Conservation (phyloP, 2,797 vertebrate species). For the Stomatorhinus walkeri region DNA sequence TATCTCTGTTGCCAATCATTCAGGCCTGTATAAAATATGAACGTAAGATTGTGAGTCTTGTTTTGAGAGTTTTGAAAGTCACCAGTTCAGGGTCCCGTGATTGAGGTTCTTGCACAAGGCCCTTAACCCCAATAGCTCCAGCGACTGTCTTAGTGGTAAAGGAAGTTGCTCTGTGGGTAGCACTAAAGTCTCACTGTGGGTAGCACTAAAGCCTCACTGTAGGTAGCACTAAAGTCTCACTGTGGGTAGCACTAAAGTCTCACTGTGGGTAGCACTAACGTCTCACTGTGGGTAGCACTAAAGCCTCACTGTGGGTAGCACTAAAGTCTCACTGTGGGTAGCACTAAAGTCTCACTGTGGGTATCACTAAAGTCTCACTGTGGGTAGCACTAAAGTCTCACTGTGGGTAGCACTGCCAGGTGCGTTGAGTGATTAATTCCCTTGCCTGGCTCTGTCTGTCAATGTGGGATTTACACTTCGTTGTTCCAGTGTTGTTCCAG, state of each 20-base stretch:
- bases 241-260: background rate
- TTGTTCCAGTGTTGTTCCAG: background rate
- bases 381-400: background rate
- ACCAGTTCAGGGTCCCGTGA: background rate
- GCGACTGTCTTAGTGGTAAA: background rate
- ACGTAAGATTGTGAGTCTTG: background rate
- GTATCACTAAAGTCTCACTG: background rate
- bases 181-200: background rate
- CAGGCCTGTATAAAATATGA: background rate
- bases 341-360: background rate
- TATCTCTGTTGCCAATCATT: background rate
- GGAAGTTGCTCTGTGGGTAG: background rate
- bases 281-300: background rate
- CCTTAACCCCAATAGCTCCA: background rate
- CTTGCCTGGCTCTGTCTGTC: background rate
- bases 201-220: no score
- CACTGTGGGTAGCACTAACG: background rate
- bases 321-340: background rate
- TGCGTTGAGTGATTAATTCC: background rate
- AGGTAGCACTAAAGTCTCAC: background rate
- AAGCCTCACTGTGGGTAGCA: background rate
- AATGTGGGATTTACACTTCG: background rate
- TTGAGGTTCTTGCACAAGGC: background rate
- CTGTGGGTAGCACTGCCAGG: no score
- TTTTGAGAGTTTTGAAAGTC: background rate